These are phyloP conservation scores for Rhea pennata DNA, from an alignment of 2,113 vertebrate genomes.

Conservation along the genomic window DNA sequence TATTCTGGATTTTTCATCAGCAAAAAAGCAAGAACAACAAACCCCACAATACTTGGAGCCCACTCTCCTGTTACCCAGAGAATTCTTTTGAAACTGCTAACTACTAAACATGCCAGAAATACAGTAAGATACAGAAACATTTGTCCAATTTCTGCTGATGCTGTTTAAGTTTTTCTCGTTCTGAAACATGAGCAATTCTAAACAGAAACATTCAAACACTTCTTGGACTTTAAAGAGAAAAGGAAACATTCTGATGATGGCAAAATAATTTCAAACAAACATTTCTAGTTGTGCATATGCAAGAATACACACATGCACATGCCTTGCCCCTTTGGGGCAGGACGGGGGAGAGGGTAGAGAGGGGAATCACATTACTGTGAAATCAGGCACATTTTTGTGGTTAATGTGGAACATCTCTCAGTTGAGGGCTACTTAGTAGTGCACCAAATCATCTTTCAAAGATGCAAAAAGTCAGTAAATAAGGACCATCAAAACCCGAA, in stretches of 20 bases:
- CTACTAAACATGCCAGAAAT: background rate
- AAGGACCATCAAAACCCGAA: background rate
- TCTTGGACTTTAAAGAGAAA: background rate
- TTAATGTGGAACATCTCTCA: background rate
- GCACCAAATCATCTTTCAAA: rapidly evolving
- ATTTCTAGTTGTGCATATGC: background rate
- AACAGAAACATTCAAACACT: background rate
- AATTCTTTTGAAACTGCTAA: background rate
- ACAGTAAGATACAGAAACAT: background rate
- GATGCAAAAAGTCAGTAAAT: background rate
- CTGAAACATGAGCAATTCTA: background rate
- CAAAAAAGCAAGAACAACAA: background rate
- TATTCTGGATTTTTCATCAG: background rate
- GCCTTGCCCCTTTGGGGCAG: background rate
- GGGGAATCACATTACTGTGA: background rate
- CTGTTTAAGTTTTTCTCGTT: background rate
- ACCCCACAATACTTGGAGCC: background rate
- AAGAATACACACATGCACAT: background rate
- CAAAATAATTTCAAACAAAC: background rate
- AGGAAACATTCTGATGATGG: background rate
- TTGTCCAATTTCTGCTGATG: background rate
- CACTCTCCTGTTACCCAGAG: background rate
- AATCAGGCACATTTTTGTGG: background rate
- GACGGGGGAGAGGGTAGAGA: too few species aligned
- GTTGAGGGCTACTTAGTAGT: background rate